Evolutionary conservation across 2,888 invertebrate genomes (phyloP), one percentile per base, ranked within the genome.

Genomic region (Chironomus tentans): DNA sequence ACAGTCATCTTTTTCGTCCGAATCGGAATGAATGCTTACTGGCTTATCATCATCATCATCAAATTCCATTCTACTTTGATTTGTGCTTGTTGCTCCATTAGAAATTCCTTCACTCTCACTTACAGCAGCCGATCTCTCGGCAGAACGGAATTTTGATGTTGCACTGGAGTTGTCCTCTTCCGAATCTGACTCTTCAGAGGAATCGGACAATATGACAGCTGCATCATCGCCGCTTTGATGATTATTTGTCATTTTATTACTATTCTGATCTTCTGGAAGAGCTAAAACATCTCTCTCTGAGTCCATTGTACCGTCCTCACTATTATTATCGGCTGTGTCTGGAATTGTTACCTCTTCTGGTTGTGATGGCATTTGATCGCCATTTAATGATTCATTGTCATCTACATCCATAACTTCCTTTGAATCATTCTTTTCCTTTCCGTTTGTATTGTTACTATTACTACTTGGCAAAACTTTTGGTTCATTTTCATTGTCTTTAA

Each of bases 1-100:
- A 79, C 85, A 83, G 79, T 84, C 84, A 79, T 88, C 88, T 78
- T 85, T 84, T 78, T 85, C 86, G 81, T 79, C 79, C 38, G 78
- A 77, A 47, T 77, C 78, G 46, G 85, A 85, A 77, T 83, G 81
- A 77, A 85, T 83, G 78, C 84, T 85, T 47, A 85, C 84, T 68
- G 84, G 82, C 77, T 85, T 84, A 76, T 80, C 80, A 73, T 80
- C 80, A 70, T 79, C 78, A 13, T 78, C 77, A 12, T 76, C 47
- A 22, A 21, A 68, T 28, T 76, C 70, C 18, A 69, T 70, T 18
- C 48, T 15, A 65, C 70, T 70, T 28, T 68, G 68, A 76, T 69
- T 71, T 28, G 48, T 70, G 38, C 72, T 73, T 18, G 47, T 73
- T 73, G 62, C 73, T 21, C 76, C 76, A 48, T 68, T 68, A 1